Evolutionary conservation across 2,113 vertebrate species (phyloP).

Genomic region (Oncorhynchus tshawytscha): DNA sequence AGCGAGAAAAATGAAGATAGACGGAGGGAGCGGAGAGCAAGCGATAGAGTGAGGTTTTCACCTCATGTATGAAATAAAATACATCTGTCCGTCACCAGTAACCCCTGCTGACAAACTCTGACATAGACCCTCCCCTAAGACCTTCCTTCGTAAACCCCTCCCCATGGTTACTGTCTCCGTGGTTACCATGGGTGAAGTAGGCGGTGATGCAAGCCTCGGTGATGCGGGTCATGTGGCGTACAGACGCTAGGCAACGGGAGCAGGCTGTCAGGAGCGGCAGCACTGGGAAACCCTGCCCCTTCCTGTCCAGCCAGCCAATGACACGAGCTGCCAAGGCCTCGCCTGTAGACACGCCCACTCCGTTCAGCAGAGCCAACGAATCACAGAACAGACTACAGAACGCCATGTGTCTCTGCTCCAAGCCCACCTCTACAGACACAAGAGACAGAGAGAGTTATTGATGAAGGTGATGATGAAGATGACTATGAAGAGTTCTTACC

Average conservation of each 20-base stretch:
- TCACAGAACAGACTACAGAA: constrained; percentile 88
- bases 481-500: constrained; percentile 63
- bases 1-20: constrained; percentile 5
- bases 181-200: constrained; percentile 84
- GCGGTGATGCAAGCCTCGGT: constrained; percentile 90
- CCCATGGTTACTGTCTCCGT: not conserved
- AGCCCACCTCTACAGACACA: constrained; percentile 75
- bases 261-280: constrained; percentile 91
- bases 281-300: constrained; percentile 78
- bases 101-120: not conserved
- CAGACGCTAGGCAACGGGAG: constrained; percentile 89
- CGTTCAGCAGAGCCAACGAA: constrained; percentile 85
- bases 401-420: constrained; percentile 89
- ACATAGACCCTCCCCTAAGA: not conserved
- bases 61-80: no score
- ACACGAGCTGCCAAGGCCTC: constrained; percentile 82
- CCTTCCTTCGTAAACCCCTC: not conserved
- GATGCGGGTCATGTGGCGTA: constrained; percentile 90
- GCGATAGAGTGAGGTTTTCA: no score
- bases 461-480: not conserved
- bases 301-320: constrained; percentile 80
- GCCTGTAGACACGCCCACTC: constrained; percentile 79
- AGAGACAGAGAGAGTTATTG: not conserved
- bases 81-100: not conserved
- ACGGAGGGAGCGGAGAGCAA: no score